Conservation (phyloP, 1,140 invertebrate genomes). For the Phortica variegata region DNA sequence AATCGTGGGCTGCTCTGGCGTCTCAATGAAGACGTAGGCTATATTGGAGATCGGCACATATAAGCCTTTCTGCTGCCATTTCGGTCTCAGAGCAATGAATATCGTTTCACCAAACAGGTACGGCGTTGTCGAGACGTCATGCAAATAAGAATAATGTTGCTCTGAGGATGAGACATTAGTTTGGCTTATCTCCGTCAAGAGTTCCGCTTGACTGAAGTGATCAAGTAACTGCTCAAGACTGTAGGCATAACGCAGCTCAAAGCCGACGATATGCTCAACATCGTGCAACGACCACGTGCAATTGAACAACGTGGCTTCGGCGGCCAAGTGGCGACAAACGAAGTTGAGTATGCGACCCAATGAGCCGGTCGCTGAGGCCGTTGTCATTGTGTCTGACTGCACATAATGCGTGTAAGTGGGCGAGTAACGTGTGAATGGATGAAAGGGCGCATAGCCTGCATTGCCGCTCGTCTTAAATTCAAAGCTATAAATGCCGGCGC, state of each 20-base stretch:
- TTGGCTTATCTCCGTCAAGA: too few relatives aligned
- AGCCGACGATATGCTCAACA: slow-evolving; percentile 53
- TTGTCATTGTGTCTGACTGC: too few relatives aligned
- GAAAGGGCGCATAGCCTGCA: slow-evolving; percentile 54
- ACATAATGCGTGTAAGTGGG: slow-evolving; percentile 28
- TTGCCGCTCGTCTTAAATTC: slow-evolving; percentile 59
- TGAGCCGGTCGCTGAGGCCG: too few relatives aligned
- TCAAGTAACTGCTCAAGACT: slow-evolving; percentile 58
- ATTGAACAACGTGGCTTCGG: slow-evolving; percentile 39
- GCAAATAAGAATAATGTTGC: too few relatives aligned
- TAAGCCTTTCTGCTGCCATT: slow-evolving; percentile 41
- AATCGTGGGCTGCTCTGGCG: too few relatives aligned
- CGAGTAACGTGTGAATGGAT: slow-evolving; percentile 57
- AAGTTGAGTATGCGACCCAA: too few relatives aligned
- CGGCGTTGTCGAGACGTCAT: slow-evolving; percentile 58
- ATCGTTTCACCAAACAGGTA: slow-evolving; percentile 57
- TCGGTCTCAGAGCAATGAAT: slow-evolving; percentile 61
- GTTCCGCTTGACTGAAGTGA: slow-evolving; percentile 57
- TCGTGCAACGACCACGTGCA: slow-evolving; percentile 25
- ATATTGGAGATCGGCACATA: slow-evolving; percentile 62
- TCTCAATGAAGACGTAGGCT: too few relatives aligned
- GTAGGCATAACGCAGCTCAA: slow-evolving; percentile 59
- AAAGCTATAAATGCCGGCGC: slow-evolving; percentile 60
- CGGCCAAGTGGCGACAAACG: too few relatives aligned
- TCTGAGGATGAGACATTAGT: too few relatives aligned